Percentiles rank a stretch among this genome's conserved stretches.
Conservation (phyloP, 2,113 vertebrate species). For the Theristicus caerulescens region DNA sequence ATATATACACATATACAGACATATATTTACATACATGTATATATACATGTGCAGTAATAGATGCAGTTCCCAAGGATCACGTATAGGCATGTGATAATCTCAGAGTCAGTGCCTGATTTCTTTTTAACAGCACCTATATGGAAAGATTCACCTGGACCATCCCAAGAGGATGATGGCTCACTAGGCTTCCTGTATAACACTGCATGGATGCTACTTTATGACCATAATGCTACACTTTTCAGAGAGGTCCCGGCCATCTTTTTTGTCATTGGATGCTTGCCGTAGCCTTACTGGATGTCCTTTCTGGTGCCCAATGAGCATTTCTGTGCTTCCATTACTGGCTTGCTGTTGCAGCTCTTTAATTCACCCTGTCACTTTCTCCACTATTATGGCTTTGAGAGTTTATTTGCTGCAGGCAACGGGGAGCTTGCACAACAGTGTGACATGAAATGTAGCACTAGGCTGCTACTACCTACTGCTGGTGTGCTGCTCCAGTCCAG, state of each 20-base stretch:
- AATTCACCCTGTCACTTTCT: slow-evolving; percentile 41
- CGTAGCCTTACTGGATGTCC: background rate
- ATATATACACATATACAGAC: background rate
- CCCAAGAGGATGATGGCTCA: background rate
- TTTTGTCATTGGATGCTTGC: background rate
- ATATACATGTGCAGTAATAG: background rate
- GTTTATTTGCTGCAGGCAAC: slow-evolving; percentile 47
- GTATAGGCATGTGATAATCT: background rate
- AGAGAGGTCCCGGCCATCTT: background rate
- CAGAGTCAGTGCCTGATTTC: background rate
- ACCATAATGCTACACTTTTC: background rate
- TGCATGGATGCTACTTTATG: background rate
- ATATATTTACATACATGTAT: background rate
- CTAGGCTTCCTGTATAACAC: background rate
- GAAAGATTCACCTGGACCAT: background rate
- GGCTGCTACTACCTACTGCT: background rate
- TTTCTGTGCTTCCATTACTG: background rate
- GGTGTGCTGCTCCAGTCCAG: background rate
- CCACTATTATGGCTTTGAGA: background rate
- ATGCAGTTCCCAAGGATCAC: background rate
- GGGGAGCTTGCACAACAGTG: background rate
- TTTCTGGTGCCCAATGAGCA: background rate
- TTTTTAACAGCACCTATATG: background rate
- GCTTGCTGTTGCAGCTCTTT: slow-evolving; percentile 4
- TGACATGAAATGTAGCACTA: slow-evolving; percentile 9